These are phyloP conservation scores for Galleria mellonella DNA, from an alignment of 1,140 invertebrate species.

Conservation along the genomic window DNA sequence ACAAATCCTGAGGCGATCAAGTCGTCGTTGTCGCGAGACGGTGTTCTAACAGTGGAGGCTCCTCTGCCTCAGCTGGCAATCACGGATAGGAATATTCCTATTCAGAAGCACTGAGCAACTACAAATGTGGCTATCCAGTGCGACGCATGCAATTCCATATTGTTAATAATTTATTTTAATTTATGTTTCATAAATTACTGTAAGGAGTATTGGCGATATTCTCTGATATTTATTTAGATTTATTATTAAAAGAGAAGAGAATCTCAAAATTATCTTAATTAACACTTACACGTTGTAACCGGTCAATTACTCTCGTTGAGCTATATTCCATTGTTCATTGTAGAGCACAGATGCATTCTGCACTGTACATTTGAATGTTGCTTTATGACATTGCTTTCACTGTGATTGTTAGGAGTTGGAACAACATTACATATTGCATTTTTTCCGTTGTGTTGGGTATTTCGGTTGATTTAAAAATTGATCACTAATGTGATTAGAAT, in stretches of 20 bases:
- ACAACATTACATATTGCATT: constrained; percentile 43
- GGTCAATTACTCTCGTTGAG: constrained; percentile 28
- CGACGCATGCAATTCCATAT: constrained; percentile 68
- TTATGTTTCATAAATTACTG: constrained; percentile 51
- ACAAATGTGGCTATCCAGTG: constrained; percentile 18
- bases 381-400: constrained; percentile 57
- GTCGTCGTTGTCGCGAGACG: constrained; percentile 92
- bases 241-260: constrained; percentile 31
- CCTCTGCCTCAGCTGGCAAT: constrained; percentile 85
- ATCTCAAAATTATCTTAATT: constrained; percentile 57
- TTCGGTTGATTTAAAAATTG: constrained; percentile 17
- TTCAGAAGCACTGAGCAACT: constrained; percentile 67
- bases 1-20: constrained; percentile 95
- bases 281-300: constrained; percentile 33
- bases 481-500: too few relatives aligned
- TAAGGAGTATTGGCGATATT: constrained; percentile 51
- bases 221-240: constrained; percentile 63
- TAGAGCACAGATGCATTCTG: constrained; percentile 28
- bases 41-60: constrained; percentile 95
- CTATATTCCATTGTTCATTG: constrained; percentile 32
- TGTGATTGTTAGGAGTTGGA: constrained; percentile 43
- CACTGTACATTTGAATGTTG: constrained; percentile 41
- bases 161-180: constrained; percentile 73
- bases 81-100: constrained; percentile 72
- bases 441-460: constrained; percentile 35